These are phyloP conservation scores for Terebella lapidaria DNA, from an alignment of 2,888 invertebrate species.

Conservation along the genomic window DNA sequence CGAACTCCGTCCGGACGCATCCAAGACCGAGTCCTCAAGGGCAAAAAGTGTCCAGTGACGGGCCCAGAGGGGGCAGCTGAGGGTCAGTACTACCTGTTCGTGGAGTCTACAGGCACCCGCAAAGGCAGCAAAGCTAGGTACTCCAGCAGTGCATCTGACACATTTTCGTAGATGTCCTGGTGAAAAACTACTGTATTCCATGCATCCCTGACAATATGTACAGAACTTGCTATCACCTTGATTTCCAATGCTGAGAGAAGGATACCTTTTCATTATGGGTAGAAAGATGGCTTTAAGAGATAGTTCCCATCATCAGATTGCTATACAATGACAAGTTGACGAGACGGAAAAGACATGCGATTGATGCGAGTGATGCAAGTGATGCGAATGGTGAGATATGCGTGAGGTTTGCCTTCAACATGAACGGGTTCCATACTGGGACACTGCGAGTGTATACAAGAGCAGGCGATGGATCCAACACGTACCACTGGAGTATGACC, in stretches of 20 bases:
- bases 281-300: too few species aligned
- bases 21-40: constrained; percentile 5
- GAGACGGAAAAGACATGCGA: too few species aligned
- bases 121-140: constrained; percentile 48
- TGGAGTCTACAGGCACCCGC: constrained; percentile 46
- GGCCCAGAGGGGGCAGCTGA: constrained; percentile 18
- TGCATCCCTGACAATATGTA: too few species aligned
- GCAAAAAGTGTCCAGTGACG: constrained; percentile 17
- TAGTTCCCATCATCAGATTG: too few species aligned
- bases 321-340: too few species aligned
- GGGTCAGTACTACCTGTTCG: constrained; percentile 37
- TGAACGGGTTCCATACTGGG: constrained; percentile 40
- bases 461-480: constrained; percentile 3
- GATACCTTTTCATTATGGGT: too few species aligned
- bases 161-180: background rate
- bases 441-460: constrained; percentile 30
- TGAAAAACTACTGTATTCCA: too few species aligned
- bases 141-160: background rate
- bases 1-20: constrained; percentile 10
- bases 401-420: constrained; percentile 41
- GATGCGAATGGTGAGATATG: constrained; percentile 27
- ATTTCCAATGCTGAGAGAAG: too few species aligned
- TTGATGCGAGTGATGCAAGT: too few species aligned
- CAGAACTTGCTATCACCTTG: too few species aligned
- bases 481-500: constrained; percentile 13